Base-by-base conservation (phyloP, 2,797 vertebrate genomes). In the Sorex maritimensis region DNA sequence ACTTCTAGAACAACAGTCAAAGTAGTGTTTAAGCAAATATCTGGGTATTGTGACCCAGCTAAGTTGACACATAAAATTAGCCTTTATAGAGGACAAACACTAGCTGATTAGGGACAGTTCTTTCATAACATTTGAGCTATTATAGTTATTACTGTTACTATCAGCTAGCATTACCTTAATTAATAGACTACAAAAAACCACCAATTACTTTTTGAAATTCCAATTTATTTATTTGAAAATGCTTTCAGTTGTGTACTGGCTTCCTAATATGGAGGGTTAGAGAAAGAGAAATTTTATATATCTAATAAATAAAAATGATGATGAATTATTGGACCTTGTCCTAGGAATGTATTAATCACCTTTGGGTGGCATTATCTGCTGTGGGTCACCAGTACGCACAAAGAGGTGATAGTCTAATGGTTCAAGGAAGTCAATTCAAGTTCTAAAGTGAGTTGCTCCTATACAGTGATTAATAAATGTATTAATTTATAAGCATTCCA, bases 391-490 rank as follows among this genome's bases (percentile, higher is more conserved):
- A 93, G 58, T 93, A 94, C 81, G 61, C 75, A 96, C 88, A 92
- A 91, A 94, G 75, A 94, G 13, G 52, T 85, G 94, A 80, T 91
- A 88, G 74, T 65, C 93, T 92, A 94, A 85, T 94, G 83, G 77
- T 94, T 93, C 74, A 92, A 94, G 71, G 80, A 93, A 93, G 69
- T 81, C 94, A 95, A 95, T 84, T 77, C 52, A 92, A 65, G 61
- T 92, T 95, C 80, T 92, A 68, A 94, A 96, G 91, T 85, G 75
- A 95, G 95, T 95, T 95, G 55, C 44, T 93, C 86, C 90, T 94
- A 81, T 94, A 84, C 88, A 81, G 80, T 92, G 92, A 97, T 96
- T 94, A 34, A 34, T 34, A 34, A 34, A 34, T 34, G 34, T 34
- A 34, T 34, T 34, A 94, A 96, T 94, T 94, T 96, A 92, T 94